phyloP scores from a whole-genome alignment of 2,797 vertebrate species.

The Anniella stebbinsi region DNA sequence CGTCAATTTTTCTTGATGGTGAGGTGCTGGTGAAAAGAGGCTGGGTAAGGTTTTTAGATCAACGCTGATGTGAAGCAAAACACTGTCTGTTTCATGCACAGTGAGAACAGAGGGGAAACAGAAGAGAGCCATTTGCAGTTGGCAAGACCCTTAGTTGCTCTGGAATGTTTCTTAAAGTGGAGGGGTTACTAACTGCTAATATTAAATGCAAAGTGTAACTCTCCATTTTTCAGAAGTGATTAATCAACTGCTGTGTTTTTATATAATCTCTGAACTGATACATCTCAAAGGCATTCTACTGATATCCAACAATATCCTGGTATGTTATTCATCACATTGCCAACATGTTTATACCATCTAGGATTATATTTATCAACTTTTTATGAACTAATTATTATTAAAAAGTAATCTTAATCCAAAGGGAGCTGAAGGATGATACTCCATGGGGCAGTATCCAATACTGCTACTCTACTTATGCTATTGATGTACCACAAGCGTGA shows the following conservation, averaged over 20 bases:
- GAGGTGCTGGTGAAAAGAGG: neutral
- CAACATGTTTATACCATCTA: neutral
- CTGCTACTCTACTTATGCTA: no score
- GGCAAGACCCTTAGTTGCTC: neutral
- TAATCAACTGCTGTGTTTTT: neutral
- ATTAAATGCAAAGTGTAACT: neutral
- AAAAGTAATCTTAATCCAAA: neutral
- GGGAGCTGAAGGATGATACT: neutral
- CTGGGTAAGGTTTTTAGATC: neutral
- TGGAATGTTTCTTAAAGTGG: neutral
- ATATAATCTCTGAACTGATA: neutral
- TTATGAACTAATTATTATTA: neutral
- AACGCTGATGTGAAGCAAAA: slow-evolving; percentile 13
- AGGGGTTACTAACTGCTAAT: neutral
- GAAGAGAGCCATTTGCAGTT: slow-evolving; percentile 3
- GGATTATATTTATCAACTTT: neutral
- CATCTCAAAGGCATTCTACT: neutral
- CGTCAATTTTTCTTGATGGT: slow-evolving; percentile 26
- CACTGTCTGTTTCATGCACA: neutral
- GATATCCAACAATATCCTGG: neutral
- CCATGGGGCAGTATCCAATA: no score
- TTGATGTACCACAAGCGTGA: no score
- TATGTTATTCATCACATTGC: neutral
- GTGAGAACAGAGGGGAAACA: neutral
- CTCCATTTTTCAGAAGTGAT: neutral